Evolutionary conservation across 1,140 invertebrate genomes (phyloP).

Genomic region (Phymorhynchus buccinoides): DNA sequence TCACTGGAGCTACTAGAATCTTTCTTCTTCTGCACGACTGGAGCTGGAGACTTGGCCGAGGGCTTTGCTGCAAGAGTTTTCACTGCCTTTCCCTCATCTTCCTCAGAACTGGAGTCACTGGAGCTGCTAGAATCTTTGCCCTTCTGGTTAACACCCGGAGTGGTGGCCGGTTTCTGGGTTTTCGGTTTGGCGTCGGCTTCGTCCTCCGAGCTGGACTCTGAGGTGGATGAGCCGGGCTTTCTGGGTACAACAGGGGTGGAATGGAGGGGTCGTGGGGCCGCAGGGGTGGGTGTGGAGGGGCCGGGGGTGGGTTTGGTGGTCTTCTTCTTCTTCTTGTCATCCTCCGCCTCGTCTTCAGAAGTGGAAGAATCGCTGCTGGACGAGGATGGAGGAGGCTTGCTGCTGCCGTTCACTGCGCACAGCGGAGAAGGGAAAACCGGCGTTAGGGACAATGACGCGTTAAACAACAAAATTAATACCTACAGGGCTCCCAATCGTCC

Average conservation of each 20-base stretch:
- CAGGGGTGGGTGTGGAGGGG: no score
- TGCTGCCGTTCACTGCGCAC: neutral
- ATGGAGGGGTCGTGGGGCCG: slow-evolving; percentile 27
- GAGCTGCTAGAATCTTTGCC: slow-evolving; percentile 13
- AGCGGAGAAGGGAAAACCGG: neutral
- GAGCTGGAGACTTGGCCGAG: neutral
- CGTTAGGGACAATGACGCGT: no score
- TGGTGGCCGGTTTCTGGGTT: slow-evolving; percentile 31
- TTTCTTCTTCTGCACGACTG: neutral
- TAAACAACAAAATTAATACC: no score
- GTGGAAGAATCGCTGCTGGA: slow-evolving; percentile 39
- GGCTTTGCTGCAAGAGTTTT: slow-evolving; percentile 35
- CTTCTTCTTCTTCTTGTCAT: neutral
- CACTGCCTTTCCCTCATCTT: slow-evolving; percentile 15
- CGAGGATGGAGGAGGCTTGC: slow-evolving; percentile 11
- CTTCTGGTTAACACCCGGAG: neutral
- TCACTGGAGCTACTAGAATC: slow-evolving; percentile 37
- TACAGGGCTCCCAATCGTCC: no score
- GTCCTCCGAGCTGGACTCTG: slow-evolving; percentile 41
- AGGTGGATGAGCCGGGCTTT: slow-evolving; percentile 37
- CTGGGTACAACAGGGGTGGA: no score
- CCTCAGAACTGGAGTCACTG: slow-evolving; percentile 33
- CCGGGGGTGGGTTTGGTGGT: slow-evolving; percentile 26
- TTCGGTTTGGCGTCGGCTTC: slow-evolving; percentile 41
- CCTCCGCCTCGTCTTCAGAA: slow-evolving; percentile 37